Base-by-base conservation (phyloP, 2,888 invertebrate species). In the Pristionchus exspectatus region DNA sequence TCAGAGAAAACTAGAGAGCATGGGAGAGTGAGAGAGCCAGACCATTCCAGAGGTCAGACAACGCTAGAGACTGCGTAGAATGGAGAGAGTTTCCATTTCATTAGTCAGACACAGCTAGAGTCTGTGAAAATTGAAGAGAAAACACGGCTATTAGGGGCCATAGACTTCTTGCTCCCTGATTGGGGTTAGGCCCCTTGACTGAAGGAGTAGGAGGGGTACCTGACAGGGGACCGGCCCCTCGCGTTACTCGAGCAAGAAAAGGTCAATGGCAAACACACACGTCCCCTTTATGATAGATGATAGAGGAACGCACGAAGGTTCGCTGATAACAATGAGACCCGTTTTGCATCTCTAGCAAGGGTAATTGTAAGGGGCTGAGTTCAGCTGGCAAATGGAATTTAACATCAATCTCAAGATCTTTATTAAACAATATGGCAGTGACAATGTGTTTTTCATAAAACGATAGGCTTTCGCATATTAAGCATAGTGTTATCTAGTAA, bases 211-310 rank as follows among this genome's bases (percentile, higher is more conserved):
- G 69, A 30, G 14, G 69, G 30, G 69, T 69, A 30, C n/a, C 69
- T 69, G 69, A n/a, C 69, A 69, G 30, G 3, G 44, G n/a, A 9
- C 14, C 21, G 74, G 38, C 74, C n/a, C 66, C 44, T 24, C 10
- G 21, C 74, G 38, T 77, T 24, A 77, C 74, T 44, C 74, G 18
- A 10, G 24, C 27, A 30, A 14, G 69, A 69, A n/a, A 44, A 77
- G 74, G 74, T 77, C 74, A 77, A 77, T 77, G 74, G 44, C 74
- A 77, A 77, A 77, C 44, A 77, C 44, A 33, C 72, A 16, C 44
- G 4, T 9, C 7, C 44, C 12, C 12, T 2, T 16, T 38, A 18
- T 77, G 74, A 77, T 77, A 72, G 44, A 77, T 69, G n/a, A n/a
- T n/a, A n/a, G n/a, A 2, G 74, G 74, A 77, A 21, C 30, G 18